phyloP scores from a whole-genome alignment of 2,797 vertebrate genomes.

The Moxostoma hubbsi region DNA sequence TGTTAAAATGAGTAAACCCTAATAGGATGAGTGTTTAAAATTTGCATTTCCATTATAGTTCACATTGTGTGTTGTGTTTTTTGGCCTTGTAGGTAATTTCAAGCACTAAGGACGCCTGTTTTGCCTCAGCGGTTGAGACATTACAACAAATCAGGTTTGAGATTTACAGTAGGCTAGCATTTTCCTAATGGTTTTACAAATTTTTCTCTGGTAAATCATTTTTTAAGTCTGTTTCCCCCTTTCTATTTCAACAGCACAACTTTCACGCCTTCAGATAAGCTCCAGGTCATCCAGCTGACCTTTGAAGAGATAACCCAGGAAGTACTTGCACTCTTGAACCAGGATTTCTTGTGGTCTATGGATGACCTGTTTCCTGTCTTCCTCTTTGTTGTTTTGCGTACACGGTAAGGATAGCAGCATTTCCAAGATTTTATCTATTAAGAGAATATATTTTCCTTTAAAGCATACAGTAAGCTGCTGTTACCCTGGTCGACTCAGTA shows the following conservation, averaged over 20 bases:
- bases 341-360: slow-evolving; percentile 99
- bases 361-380: slow-evolving; percentile 98
- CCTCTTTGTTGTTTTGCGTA: slow-evolving; percentile 95
- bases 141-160: slow-evolving; percentile 96
- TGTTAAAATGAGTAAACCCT: too few relatives aligned
- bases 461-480: too few relatives aligned
- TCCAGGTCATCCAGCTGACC: slow-evolving; percentile 96
- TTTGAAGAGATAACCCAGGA: slow-evolving; percentile 97
- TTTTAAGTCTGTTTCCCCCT: background rate
- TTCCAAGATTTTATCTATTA: too few relatives aligned
- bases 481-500: too few relatives aligned
- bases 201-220: background rate
- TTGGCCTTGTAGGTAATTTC: slow-evolving; percentile 81
- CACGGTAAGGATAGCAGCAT: slow-evolving; percentile 79
- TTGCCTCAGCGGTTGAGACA: slow-evolving; percentile 92
- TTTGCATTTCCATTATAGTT: background rate
- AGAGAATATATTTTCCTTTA: too few relatives aligned
- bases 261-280: slow-evolving; percentile 95
- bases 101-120: slow-evolving; percentile 90
- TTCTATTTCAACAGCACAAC: slow-evolving; percentile 83
- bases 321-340: slow-evolving; percentile 86
- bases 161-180: background rate
- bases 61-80: background rate
- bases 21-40: too few relatives aligned
- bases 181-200: background rate